Evolutionary conservation across 2,797 vertebrate species (phyloP).

Genomic region (Eulemur albifrons): DNA sequence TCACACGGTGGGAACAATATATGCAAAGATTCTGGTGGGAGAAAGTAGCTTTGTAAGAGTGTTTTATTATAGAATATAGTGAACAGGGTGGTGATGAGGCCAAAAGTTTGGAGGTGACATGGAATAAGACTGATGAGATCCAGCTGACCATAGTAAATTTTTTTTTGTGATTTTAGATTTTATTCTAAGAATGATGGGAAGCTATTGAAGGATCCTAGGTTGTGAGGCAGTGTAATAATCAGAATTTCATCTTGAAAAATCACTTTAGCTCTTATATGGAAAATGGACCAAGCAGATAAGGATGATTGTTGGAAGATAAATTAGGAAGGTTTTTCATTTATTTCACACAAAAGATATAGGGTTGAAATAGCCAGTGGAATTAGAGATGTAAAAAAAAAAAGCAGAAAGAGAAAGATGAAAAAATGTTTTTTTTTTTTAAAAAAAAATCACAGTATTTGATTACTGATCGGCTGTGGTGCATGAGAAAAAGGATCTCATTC

Average conservation of each 20-base stretch:
- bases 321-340: neutral
- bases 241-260: neutral
- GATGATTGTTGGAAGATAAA: neutral
- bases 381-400: neutral
- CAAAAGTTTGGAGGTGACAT: neutral
- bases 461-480: neutral
- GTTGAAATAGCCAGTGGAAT: neutral
- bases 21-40: neutral
- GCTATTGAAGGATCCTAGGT: neutral
- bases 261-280: neutral
- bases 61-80: neutral
- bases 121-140: neutral
- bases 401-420: neutral
- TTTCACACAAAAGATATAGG: neutral
- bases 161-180: neutral
- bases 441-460: neutral
- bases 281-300: neutral
- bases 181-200: neutral
- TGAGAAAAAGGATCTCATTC: neutral
- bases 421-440: neutral
- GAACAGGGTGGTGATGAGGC: neutral
- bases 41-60: neutral
- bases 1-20: neutral
- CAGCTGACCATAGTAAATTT: neutral
- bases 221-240: neutral